phyloP scores from a whole-genome alignment of 2,888 invertebrate genomes.

The Synanthedon andrenaeformis region DNA sequence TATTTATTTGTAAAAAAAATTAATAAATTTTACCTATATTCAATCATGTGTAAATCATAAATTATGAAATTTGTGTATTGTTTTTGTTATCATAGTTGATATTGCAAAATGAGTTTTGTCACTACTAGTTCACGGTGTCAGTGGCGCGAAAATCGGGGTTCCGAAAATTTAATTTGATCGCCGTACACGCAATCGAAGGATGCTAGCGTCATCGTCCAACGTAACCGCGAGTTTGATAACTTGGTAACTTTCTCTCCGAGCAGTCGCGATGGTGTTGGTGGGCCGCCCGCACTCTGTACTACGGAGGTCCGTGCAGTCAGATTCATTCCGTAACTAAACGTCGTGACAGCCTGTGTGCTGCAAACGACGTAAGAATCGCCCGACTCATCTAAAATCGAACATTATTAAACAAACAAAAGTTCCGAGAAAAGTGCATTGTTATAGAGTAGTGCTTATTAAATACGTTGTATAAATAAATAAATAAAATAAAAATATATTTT shows the following conservation, averaged over 20 bases:
- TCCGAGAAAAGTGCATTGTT: constrained; percentile 1
- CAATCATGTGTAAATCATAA: too few species aligned
- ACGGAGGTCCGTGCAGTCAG: constrained; percentile 15
- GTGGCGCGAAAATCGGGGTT: constrained; percentile 46
- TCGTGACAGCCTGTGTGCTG: constrained; percentile 47
- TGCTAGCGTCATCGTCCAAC: constrained; percentile 61
- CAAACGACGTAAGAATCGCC: constrained; percentile 42
- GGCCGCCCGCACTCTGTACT: constrained; percentile 11
- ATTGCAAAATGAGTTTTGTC: constrained; percentile 1
- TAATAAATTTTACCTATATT: too few species aligned
- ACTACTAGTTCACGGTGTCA: constrained; percentile 52
- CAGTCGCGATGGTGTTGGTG: constrained; percentile 2
- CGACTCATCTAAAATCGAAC: constrained; percentile 21
- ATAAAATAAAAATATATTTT: constrained; percentile 4
- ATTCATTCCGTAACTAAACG: constrained; percentile 45
- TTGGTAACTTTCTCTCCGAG: constrained; percentile 60
- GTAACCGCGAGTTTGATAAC: constrained; percentile 66
- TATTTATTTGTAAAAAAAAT: too few species aligned
- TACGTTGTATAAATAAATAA: neutral
- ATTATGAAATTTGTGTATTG: too few species aligned
- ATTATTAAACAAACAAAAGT: constrained; percentile 13
- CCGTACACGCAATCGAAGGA: constrained; percentile 61
- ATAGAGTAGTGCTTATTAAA: constrained; percentile 4
- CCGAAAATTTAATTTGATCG: constrained; percentile 61
- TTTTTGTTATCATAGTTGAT: too few species aligned